Base-by-base conservation (phyloP, 2,797 vertebrate genomes). In the Morelia viridis region DNA sequence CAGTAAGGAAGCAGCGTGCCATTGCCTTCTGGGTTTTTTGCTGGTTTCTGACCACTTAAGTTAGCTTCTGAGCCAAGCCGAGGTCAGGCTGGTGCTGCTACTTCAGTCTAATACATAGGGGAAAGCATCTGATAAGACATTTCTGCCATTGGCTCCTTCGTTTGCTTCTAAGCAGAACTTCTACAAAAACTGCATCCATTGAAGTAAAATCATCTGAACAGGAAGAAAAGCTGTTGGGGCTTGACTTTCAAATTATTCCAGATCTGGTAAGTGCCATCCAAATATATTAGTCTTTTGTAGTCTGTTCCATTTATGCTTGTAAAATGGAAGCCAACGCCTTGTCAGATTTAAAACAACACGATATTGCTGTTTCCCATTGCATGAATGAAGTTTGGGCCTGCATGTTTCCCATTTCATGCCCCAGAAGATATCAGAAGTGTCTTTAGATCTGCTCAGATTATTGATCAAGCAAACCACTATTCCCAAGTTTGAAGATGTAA, bases 171-270 rank as follows among this genome's bases (percentile, higher is more conserved):
- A 92, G 17, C 91, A 94, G 65, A 15, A 0, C 61, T 0, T 1
- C 62, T 86, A 91, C 88, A 17, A 90, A 95, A 89, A 1, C 60
- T 86, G 92, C 92, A 89, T 92, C 92, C 3, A 35, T 90, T 92
- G 80, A 92, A 87, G 87, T 19, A 3, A 89, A 76, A 5, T 71
- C 76, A 80, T 60, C 85, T 61, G 64, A 89, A 31, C 93, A 41
- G 0, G 96, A 92, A 86, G 96, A 96, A 58, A 96, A 95, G 28
- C 96, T 96, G 1, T 94, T 97, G 64, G 94, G 97, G 9, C 94
- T 98, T 4, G 98, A 98, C 95, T 97, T 98, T 61, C 93, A 97
- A 84, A 96, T 97, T 1, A 89, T 96, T 4, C 88, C 96, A 90
- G 12, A 96, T 94, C 90, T 96, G 68, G 99, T 99, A 97, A 98